A percentile compares a stretch with the other conserved stretches of the same genome.
These are phyloP conservation scores for Laticauda colubrina DNA, from an alignment of 2,113 vertebrate genomes.

Conservation along the genomic window DNA sequence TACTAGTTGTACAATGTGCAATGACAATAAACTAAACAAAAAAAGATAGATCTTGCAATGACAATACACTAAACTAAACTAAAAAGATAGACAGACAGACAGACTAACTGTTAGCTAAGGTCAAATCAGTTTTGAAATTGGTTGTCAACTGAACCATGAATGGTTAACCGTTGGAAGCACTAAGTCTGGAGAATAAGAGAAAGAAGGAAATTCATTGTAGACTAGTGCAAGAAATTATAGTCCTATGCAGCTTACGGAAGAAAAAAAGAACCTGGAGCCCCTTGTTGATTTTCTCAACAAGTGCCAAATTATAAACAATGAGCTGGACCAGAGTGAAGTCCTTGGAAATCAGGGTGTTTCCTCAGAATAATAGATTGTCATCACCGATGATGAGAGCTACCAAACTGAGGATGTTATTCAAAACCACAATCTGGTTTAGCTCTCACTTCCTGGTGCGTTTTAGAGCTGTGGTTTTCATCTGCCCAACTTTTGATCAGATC, in stretches of 20 bases:
- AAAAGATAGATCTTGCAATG: no score
- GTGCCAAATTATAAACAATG: not conserved
- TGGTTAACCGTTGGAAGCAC: not conserved
- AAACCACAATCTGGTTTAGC: not conserved
- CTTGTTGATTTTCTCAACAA: not conserved
- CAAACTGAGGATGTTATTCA: not conserved
- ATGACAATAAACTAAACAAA: no score
- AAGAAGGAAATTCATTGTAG: not conserved
- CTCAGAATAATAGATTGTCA: not conserved
- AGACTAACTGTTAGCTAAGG: not conserved
- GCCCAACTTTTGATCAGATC: not conserved
- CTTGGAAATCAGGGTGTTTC: not conserved
- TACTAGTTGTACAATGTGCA: no score
- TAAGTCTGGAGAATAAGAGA: not conserved
- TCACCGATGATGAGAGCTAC: not conserved
- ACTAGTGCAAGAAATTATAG: not conserved
- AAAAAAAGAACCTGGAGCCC: not conserved
- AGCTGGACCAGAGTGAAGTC: not conserved
- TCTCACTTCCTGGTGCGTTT: not conserved
- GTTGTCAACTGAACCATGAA: not conserved
- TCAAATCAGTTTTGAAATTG: not conserved
- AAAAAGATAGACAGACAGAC: not conserved
- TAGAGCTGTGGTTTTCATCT: not conserved
- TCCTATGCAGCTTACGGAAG: not conserved
- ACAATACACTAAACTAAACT: no score